phyloP scores from a whole-genome alignment of 2,797 vertebrate genomes.

The Enteromius anoplus region DNA sequence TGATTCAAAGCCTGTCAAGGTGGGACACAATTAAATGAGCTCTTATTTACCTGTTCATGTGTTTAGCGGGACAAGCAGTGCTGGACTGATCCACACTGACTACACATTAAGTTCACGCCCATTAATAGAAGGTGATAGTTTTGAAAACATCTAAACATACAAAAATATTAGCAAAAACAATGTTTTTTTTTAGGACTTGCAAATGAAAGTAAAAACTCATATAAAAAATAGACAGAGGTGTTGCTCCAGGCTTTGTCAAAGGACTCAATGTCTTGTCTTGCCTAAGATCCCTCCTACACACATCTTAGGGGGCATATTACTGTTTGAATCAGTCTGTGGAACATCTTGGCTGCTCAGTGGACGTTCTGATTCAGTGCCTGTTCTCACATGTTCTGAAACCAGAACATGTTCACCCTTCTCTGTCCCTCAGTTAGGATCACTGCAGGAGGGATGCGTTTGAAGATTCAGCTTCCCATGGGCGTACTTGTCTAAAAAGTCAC shows the following conservation, averaged over 20 bases:
- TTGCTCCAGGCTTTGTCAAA: constrained; percentile 18
- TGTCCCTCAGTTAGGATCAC: constrained; percentile 6
- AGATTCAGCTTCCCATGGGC: background rate
- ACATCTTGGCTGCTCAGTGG: constrained; percentile 35
- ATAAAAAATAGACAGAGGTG: background rate
- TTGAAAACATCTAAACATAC: background rate
- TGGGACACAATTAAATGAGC: constrained; percentile 68
- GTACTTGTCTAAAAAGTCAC: constrained; percentile 5
- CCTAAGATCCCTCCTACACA: background rate
- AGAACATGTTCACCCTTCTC: constrained; percentile 32
- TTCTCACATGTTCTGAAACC: constrained; percentile 35
- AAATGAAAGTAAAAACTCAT: background rate
- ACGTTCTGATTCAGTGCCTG: constrained; percentile 31
- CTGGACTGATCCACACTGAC: constrained; percentile 67
- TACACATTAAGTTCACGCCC: constrained; percentile 44
- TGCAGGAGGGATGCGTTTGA: constrained; percentile 21
- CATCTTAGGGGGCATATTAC: constrained; percentile 35
- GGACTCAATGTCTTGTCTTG: constrained; percentile 12
- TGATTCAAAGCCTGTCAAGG: constrained; percentile 67
- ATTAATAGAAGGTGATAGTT: background rate
- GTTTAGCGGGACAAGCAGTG: constrained; percentile 66
- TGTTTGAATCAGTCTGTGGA: constrained; percentile 39
- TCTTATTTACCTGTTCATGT: constrained; percentile 61
- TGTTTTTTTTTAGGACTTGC: background rate
- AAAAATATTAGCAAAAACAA: background rate